Percentiles rank a stretch among this genome's conserved stretches.
phyloP scores from a whole-genome alignment of 2,113 vertebrate genomes.

The Capricornis sumatraensis region DNA sequence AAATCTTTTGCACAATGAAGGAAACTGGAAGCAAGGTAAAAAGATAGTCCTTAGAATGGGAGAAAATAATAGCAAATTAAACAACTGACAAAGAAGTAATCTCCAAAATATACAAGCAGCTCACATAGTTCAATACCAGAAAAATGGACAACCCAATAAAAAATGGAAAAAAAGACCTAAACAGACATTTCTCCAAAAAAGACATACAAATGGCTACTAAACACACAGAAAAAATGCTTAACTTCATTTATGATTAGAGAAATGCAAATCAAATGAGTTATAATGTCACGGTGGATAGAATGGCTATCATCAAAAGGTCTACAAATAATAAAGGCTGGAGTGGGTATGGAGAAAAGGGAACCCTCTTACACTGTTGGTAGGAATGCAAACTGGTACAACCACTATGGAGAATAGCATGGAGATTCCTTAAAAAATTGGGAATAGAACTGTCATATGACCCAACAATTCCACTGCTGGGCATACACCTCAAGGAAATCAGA shows the following conservation, averaged over 20 bases:
- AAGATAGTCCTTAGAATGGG: neutral
- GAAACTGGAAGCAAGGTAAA: neutral
- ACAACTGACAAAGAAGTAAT: neutral
- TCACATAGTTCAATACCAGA: accelerated
- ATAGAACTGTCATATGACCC: neutral
- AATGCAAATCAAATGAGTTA: neutral
- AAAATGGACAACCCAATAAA: neutral
- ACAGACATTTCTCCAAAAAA: neutral
- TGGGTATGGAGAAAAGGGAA: neutral
- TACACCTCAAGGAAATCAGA: neutral
- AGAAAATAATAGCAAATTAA: neutral
- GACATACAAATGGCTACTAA: neutral
- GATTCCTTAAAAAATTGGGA: neutral
- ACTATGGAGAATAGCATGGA: neutral
- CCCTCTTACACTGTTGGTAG: neutral
- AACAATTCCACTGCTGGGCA: neutral
- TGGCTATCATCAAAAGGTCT: neutral
- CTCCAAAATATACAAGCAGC: neutral
- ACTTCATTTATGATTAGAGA: neutral
- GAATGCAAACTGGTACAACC: neutral
- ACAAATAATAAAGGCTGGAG: neutral
- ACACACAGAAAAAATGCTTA: neutral
- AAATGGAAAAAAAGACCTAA: neutral
- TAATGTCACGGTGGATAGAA: neutral
- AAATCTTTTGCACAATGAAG: neutral